These are phyloP conservation scores for Notodonta ziczac DNA, from an alignment of 2,888 invertebrate species.

Conservation along the genomic window DNA sequence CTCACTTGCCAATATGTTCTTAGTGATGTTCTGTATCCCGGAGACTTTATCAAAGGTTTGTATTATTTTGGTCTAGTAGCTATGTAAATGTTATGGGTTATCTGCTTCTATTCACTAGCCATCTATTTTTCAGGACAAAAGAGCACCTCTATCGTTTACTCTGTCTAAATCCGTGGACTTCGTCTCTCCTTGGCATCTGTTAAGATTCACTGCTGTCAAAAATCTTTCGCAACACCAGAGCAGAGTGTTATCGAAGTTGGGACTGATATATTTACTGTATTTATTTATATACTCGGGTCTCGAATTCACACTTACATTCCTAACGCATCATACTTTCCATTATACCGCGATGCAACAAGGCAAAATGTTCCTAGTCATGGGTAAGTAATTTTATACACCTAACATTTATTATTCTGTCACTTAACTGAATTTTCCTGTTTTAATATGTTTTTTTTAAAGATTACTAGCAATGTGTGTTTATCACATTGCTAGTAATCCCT, in stretches of 20 bases:
- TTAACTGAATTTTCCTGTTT: background rate
- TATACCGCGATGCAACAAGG: slow-evolving; percentile 98
- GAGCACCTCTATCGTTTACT: slow-evolving; percentile 88
- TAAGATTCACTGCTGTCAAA: slow-evolving; percentile 88
- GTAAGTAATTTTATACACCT: slow-evolving; percentile 65
- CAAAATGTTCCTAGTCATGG: slow-evolving; percentile 98
- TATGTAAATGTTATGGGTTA: background rate
- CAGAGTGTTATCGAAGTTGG: slow-evolving; percentile 87
- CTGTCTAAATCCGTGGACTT: slow-evolving; percentile 86
- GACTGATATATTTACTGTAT: slow-evolving; percentile 94
- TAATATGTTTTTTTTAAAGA: too few relatives aligned
- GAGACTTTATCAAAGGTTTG: slow-evolving; percentile 92
- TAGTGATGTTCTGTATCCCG: slow-evolving; percentile 89
- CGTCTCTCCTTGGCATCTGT: slow-evolving; percentile 73
- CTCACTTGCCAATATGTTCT: slow-evolving; percentile 90
- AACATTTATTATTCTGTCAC: background rate
- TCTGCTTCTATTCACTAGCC: background rate
- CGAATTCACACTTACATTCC: slow-evolving; percentile 98
- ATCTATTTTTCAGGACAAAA: slow-evolving; percentile 84
- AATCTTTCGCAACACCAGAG: slow-evolving; percentile 86
- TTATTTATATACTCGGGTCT: slow-evolving; percentile 97
- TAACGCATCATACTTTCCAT: slow-evolving; percentile 95
- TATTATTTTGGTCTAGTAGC: background rate
- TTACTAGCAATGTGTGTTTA: too few relatives aligned
- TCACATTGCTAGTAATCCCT: too few relatives aligned